Base-by-base conservation (phyloP, 2,888 invertebrate genomes). In the Sarcophaga caerulescens region DNA sequence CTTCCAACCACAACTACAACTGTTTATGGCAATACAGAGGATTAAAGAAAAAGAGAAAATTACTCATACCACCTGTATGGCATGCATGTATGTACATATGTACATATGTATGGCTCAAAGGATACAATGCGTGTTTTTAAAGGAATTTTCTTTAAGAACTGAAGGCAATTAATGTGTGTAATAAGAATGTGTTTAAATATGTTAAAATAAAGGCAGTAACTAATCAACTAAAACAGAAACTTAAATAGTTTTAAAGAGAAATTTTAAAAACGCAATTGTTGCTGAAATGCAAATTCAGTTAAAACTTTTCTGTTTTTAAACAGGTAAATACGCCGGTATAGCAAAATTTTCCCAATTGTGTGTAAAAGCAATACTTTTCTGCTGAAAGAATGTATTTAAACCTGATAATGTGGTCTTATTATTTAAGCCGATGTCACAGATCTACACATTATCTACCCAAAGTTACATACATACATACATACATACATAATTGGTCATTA, bases 51-150 rank as follows among this genome's bases (percentile, higher is more conserved):
- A 35, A 17, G 45, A 35, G 52, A 44, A 63, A 65, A 71, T 63
- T 21, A n/a, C 57, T 73, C 66, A 73, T 80, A 73, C 66, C 73
- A 73, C 25, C 25, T 73, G 60, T 73, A 68, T 60, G 25, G 17
- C 71, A 35, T 35, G 35, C 35, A 35, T 35, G 35, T 25, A 25
- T 3, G 3, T 25, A 25, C 1, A 2, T 6, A 25, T 25, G 25
- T 25, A 25, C 0, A 6, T 8, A 71, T 71, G 66, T 73, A 68
- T 73, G 47, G 17, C 73, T 60, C 60, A 66, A 68, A 69, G 69
- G 47, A 62, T 69, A 69, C 59, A 60, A 45, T 77, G 69, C 68
- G 77, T 77, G 68, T 77, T 69, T 23, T 17, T 17, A 52, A 14
- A 12, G 17, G 17, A 52, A 14, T 52, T 52, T 75, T 44, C 11